phyloP scores from a whole-genome alignment of 2,888 invertebrate species.

The Pollenia griseotomentosa region DNA sequence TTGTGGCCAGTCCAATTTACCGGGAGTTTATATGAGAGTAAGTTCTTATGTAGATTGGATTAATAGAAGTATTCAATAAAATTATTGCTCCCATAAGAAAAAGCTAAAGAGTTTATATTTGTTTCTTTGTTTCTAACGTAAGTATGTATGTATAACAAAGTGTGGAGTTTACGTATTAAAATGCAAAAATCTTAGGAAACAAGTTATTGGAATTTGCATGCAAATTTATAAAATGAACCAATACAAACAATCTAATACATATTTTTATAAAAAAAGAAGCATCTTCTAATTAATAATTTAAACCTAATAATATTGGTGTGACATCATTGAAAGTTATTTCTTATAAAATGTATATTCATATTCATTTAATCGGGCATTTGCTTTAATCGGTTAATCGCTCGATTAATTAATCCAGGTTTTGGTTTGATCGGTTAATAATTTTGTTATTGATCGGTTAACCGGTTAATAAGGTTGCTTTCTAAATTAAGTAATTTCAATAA shows the following conservation, averaged over 20 bases:
- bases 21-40: slow-evolving; percentile 88
- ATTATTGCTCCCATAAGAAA: not conserved
- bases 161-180: not conserved
- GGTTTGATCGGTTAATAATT: no score
- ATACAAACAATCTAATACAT: not conserved
- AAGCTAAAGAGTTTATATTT: not conserved
- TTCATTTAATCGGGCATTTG: no score
- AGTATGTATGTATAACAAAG: not conserved
- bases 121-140: no score
- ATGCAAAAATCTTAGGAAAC: slow-evolving; percentile 9
- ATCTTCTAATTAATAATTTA: no score
- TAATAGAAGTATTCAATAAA: slow-evolving; percentile 76
- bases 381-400: no score
- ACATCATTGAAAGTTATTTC: not conserved
- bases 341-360: not conserved
- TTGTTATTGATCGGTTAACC: no score
- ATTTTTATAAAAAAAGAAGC: not conserved
- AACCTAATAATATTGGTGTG: not conserved
- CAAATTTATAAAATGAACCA: slow-evolving; percentile 9
- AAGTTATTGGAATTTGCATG: slow-evolving; percentile 14
- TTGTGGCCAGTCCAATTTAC: slow-evolving; percentile 87
- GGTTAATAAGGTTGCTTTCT: no score
- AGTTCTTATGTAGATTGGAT: slow-evolving; percentile 87
- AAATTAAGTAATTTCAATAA: no score
- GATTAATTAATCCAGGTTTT: no score